These are phyloP conservation scores for Patella ulyssiponensis DNA, from an alignment of 2,888 invertebrate genomes.

Conservation along the genomic window DNA sequence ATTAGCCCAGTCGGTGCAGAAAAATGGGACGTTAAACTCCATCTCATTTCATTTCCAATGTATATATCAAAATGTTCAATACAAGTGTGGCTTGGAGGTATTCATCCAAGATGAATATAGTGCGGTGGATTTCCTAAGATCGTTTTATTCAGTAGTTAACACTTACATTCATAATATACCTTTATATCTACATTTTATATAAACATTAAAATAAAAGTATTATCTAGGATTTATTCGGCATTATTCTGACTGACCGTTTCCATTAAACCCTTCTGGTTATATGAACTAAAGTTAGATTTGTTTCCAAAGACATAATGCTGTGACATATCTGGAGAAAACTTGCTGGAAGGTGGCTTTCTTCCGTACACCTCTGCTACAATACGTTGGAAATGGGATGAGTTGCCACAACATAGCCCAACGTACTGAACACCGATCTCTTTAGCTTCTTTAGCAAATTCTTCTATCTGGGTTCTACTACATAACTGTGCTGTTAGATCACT, in stretches of 20 bases:
- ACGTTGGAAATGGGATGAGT: conserved; percentile 46
- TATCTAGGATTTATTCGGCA: too few species aligned
- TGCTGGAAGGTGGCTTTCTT: conserved; percentile 47
- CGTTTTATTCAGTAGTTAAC: too few species aligned
- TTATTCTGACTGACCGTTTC: not conserved
- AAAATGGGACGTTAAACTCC: too few species aligned
- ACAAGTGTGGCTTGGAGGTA: too few species aligned
- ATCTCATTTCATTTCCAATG: too few species aligned
- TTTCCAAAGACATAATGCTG: conserved; percentile 48
- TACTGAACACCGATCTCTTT: conserved; percentile 54
- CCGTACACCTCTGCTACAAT: conserved; percentile 52
- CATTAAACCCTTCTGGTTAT: conserved; percentile 27
- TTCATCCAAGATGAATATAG: too few species aligned
- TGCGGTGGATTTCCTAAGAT: too few species aligned
- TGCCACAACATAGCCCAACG: conserved; percentile 61
- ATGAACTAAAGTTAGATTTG: conserved; percentile 26
- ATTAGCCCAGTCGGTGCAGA: too few species aligned
- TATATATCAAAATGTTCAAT: too few species aligned
- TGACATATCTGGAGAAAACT: conserved; percentile 51
- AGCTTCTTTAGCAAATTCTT: conserved; percentile 44
- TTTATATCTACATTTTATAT: too few species aligned
- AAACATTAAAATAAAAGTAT: too few species aligned
- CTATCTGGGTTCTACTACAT: conserved; percentile 44
- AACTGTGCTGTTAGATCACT: conserved; percentile 43
- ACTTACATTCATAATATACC: too few species aligned